Evolutionary conservation across 2,797 vertebrate species (phyloP), one percentile per base, ranked within the genome.

Genomic region (Borostomias antarcticus): DNA sequence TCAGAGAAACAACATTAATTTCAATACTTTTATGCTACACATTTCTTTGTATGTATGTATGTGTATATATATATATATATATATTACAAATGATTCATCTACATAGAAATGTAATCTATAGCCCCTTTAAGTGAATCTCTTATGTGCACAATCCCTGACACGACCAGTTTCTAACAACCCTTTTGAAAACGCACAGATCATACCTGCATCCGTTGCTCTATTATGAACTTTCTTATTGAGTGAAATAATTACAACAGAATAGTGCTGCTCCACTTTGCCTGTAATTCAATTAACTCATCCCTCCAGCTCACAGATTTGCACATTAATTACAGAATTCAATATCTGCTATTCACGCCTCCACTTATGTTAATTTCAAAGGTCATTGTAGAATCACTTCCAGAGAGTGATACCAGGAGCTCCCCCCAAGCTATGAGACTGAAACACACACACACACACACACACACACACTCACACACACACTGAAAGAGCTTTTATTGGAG

Each of bases 241-340:
- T 86, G 70, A 67, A 86, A 90, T 88, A 90, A 92, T 91, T 90
- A 90, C 78, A 88, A 75, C 82, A 82, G 83, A 17, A 43, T 4
- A 43, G 40, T 17, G 29, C 33, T 85, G 82, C 82, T 89, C 82
- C 81, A 88, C 87, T 83, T 86, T 79, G 74, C 85, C 86, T 87
- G 77, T 90, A 89, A 92, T 92, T 90, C 82, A 92, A 90, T 92
- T 91, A 91, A 81, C 86, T 84, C 84, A 76, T 47, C 85, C 86
- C 86, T 75, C 73, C 10, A 86, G 87, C 85, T 83, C 75, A 75
- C 85, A 79, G 86, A 90, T 90, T 57, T 66, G 85, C 82, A 89
- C 84, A 87, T 90, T 92, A 89, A 93, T 91, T 91, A 90, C 83
- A 69, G 84, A 87, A 91, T 91, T 89, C 88, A 91, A 89, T 90